These are phyloP conservation scores for Erinaceus europaeus DNA, from an alignment of 2,113 vertebrate species.

Conservation along the genomic window DNA sequence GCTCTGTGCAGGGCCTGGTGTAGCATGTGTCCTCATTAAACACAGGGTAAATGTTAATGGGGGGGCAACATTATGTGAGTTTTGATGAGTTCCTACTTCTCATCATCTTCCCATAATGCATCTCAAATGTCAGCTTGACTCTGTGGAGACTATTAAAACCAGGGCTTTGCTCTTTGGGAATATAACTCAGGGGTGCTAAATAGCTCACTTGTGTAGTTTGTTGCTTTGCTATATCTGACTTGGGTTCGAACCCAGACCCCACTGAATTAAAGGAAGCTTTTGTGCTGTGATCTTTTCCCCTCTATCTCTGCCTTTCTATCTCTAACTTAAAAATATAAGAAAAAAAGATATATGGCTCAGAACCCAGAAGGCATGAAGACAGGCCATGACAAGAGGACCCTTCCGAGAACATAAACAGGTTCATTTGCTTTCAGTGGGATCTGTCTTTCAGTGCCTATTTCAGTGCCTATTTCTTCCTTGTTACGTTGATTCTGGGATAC, in stretches of 20 bases:
- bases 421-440: background rate
- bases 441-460: accelerated
- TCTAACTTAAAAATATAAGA: too few species aligned
- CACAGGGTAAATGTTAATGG: background rate
- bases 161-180: background rate
- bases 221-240: too few species aligned
- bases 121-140: background rate
- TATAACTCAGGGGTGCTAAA: too few species aligned
- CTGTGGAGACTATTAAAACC: background rate
- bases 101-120: background rate
- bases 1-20: background rate
- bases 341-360: background rate
- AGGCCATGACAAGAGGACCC: background rate
- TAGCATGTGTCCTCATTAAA: background rate
- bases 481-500: background rate
- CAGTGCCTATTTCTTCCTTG: accelerated
- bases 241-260: too few species aligned
- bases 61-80: background rate
- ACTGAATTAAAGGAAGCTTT: too few species aligned
- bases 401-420: background rate
- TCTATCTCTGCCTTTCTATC: too few species aligned
- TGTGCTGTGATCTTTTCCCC: too few species aligned
- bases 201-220: too few species aligned
- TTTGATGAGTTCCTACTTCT: background rate
- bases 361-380: background rate